Conservation (phyloP, 2,113 vertebrate species). For the Percina caprodes region DNA sequence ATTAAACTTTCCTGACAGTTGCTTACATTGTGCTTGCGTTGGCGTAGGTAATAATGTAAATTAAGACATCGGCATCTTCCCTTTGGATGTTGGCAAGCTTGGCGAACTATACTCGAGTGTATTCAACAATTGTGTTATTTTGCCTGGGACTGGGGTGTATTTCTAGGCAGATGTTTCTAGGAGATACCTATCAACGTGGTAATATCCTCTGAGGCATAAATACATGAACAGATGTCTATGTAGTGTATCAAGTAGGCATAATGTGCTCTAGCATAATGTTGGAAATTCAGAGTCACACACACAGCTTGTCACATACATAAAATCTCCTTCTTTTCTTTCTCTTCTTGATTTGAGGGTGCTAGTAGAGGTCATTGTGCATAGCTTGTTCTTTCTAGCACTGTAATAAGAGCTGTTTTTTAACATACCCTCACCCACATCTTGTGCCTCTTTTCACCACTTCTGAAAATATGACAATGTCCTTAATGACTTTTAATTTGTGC, state of each 20-base stretch:
- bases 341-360: background rate
- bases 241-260: slow-evolving; percentile 20
- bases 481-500: background rate
- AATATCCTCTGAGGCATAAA: slow-evolving; percentile 65
- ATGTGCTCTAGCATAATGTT: slow-evolving; percentile 18
- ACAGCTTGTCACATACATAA: background rate
- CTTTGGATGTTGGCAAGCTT: slow-evolving; percentile 48
- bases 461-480: slow-evolving; percentile 7
- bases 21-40: slow-evolving; percentile 27
- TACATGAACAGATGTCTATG: slow-evolving; percentile 70
- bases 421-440: background rate
- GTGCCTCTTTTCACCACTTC: background rate
- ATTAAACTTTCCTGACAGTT: slow-evolving; percentile 15
- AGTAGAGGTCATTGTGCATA: slow-evolving; percentile 4
- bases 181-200: slow-evolving; percentile 62
- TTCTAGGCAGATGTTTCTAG: slow-evolving; percentile 68
- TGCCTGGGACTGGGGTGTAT: slow-evolving; percentile 47
- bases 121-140: slow-evolving; percentile 64
- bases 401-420: background rate
- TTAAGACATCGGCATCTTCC: slow-evolving; percentile 63
- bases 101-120: slow-evolving; percentile 36
- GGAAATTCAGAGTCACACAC: slow-evolving; percentile 24
- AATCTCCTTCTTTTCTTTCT: background rate
- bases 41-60: slow-evolving; percentile 47
- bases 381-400: background rate